phyloP scores from a whole-genome alignment of 2,113 vertebrate species.

The Pseudopodoces humilis region DNA sequence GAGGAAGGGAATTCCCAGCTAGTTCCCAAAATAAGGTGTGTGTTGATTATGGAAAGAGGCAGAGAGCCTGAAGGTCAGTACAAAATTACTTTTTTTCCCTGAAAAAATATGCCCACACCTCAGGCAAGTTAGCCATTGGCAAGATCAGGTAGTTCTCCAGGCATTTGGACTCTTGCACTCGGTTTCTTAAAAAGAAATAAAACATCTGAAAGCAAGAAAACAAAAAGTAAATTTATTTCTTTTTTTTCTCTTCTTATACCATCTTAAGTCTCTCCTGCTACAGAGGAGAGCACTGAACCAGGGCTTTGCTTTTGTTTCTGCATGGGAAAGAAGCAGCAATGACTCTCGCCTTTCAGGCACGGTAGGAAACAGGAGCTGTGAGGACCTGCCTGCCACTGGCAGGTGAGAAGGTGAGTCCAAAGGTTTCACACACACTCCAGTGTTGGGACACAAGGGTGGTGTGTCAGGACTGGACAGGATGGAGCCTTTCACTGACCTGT shows the following conservation, averaged over 20 bases:
- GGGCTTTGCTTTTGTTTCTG: not conserved
- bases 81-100: not conserved
- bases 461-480: not conserved
- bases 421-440: not conserved
- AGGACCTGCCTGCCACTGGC: not conserved
- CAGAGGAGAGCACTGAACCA: not conserved
- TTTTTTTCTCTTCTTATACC: not conserved
- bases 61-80: not conserved
- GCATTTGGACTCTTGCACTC: not conserved
- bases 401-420: not conserved
- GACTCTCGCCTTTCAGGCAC: not conserved
- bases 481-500: rapidly evolving
- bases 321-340: rapidly evolving
- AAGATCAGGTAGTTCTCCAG: not conserved
- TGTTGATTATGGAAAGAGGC: not conserved
- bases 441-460: not conserved
- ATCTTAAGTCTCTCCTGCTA: not conserved
- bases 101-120: not conserved
- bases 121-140: not conserved
- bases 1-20: not conserved
- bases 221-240: not conserved
- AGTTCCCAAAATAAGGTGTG: not conserved
- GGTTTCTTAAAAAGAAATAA: not conserved
- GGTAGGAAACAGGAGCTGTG: not conserved
- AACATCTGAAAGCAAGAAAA: not conserved